A percentile compares a stretch with the other conserved stretches of the same genome.
Evolutionary conservation across 2,797 vertebrate species (phyloP).

Genomic region (Merluccius polli): DNA sequence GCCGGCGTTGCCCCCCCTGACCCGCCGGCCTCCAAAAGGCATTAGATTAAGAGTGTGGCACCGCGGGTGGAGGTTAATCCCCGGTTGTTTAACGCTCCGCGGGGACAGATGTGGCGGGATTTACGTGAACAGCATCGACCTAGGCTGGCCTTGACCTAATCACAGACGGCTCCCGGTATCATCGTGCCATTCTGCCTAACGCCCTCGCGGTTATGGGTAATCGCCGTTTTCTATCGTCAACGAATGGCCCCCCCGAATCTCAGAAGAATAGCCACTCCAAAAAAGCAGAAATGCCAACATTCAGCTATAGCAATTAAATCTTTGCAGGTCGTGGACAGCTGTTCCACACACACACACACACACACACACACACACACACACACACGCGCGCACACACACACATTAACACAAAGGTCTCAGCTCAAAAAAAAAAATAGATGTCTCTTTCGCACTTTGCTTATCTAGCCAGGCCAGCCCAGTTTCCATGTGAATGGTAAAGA

Average conservation of each 20-base stretch:
- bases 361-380: constrained; percentile 10
- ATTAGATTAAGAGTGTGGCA: constrained; percentile 48
- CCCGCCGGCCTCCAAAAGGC: constrained; percentile 52
- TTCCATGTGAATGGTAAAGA: constrained; percentile 30
- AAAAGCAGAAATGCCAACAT: neutral
- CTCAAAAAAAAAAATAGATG: constrained; percentile 28
- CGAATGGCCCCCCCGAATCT: neutral
- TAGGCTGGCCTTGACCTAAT: constrained; percentile 35
- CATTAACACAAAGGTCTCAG: constrained; percentile 33
- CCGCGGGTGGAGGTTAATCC: constrained; percentile 4
- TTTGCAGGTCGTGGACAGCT: neutral
- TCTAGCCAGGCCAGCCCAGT: constrained; percentile 58
- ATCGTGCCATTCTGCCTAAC: constrained; percentile 45
- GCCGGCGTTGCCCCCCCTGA: constrained; percentile 44
- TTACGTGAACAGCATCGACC: constrained; percentile 56
- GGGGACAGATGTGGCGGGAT: constrained; percentile 32
- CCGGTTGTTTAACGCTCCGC: constrained; percentile 12
- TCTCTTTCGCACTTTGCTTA: constrained; percentile 61
- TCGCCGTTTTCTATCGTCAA: neutral
- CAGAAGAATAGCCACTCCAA: neutral
- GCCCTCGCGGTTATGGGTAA: constrained; percentile 15
- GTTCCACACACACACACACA: constrained; percentile 4
- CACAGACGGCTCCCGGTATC: constrained; percentile 26
- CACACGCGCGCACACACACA: constrained; percentile 22
- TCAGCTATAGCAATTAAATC: neutral